Conservation (phyloP, 2,888 invertebrate genomes). For the Polydesmus complanatus region DNA sequence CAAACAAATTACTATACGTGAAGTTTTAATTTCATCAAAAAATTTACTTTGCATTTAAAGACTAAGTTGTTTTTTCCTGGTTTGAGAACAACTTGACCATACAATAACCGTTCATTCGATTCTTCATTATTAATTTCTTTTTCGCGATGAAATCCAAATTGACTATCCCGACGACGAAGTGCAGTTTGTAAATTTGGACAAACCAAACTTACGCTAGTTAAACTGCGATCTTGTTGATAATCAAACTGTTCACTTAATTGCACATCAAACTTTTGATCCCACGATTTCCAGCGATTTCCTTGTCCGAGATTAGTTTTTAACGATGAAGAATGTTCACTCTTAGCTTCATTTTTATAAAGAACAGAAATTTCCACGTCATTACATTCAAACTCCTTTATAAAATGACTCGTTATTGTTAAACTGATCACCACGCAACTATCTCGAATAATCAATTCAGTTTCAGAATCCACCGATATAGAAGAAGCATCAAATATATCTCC, state of each 20-base stretch:
- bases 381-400: constrained; percentile 4
- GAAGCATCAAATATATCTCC: constrained; percentile 6
- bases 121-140: constrained; percentile 51
- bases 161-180: constrained; percentile 34
- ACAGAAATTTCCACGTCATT: not conserved
- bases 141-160: constrained; percentile 50
- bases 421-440: constrained; percentile 1
- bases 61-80: constrained; percentile 35
- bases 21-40: not conserved
- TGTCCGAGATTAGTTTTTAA: not conserved
- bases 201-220: constrained; percentile 58
- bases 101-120: constrained; percentile 45
- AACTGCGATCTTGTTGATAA: constrained; percentile 65
- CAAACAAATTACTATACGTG: not conserved
- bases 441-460: constrained; percentile 8
- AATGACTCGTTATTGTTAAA: constrained; percentile 8
- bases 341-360: constrained; percentile 31
- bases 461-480: constrained; percentile 5
- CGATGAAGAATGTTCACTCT: constrained; percentile 2
- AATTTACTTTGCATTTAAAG: constrained; percentile 34
- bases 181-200: constrained; percentile 44
- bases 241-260: constrained; percentile 53
- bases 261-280: not conserved
- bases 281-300: not conserved
- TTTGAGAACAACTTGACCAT: constrained; percentile 30